Evolutionary conservation across 2,797 vertebrate genomes (phyloP), one percentile per base, ranked within the genome.

Genomic region (Selene dorsalis): DNA sequence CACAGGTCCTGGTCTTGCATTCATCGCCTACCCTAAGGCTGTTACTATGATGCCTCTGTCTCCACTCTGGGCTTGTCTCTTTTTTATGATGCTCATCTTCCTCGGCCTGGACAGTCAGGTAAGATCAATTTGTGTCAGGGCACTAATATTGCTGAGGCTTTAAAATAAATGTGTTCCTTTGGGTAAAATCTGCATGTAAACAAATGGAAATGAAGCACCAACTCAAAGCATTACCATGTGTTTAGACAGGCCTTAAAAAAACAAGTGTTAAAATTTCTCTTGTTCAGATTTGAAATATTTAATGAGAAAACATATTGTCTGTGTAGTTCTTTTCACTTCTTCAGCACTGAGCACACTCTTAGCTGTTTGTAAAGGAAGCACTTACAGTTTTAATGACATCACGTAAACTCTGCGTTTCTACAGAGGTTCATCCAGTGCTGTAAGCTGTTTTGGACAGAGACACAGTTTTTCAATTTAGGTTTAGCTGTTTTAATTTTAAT

Each of bases 11-110:
- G 98, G 98, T 47, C 94, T 99, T 73, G 98, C 98, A 48, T 99
- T 99, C 79, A 99, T 99, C 57, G 98, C 98, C 0, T 99, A 99
- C 84, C 98, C 98, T 67, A 99, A 99, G 90, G 98, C 98, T 30
- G 98, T 99, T 41, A 99, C 97, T 30, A 99, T 99, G 98, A 99
- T 99, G 97, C 98, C 98, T 60, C 94, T 98, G 75, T 96, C 98
- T 83, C 98, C 98, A 0, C 89, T 99, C 60, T 99, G 98, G 98
- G 98, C 98, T 41, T 93, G 95, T 73, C 94, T 99, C 72, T 99
- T 99, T 94, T 99, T 99, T 90, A 96, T 98, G 97, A 99, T 99
- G 98, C 97, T 99, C 61, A 99, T 99, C 91, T 99, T 99, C 90
- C 96, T 99, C 38, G 98, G 98, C 30, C 91, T 99, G 91, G 98